These are phyloP conservation scores for Drosophila leonis DNA, from an alignment of 2,888 invertebrate species.

Conservation along the genomic window DNA sequence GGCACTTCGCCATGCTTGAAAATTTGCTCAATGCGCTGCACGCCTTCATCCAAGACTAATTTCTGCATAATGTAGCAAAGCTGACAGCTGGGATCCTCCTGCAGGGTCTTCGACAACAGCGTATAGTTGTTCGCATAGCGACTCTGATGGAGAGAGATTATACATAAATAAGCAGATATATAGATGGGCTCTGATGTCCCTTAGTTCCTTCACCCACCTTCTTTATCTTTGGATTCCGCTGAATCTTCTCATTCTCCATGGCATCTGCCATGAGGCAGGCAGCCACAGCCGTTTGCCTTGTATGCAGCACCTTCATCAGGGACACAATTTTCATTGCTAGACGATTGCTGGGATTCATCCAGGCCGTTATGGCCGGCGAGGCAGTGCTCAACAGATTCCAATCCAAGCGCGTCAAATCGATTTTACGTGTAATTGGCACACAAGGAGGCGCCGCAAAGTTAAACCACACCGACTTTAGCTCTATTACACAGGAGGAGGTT, in stretches of 20 bases:
- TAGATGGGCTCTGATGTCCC: too few relatives aligned
- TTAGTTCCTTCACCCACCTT: constrained; percentile 70
- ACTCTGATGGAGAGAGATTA: constrained; percentile 87
- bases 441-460: constrained; percentile 98
- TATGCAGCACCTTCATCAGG: constrained; percentile 92
- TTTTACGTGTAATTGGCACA: constrained; percentile 96
- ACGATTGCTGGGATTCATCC: constrained; percentile 98
- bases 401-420: constrained; percentile 96
- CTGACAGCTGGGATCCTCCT: constrained; percentile 98
- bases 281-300: constrained; percentile 93
- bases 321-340: constrained; percentile 94
- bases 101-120: constrained; percentile 94
- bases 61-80: constrained; percentile 95
- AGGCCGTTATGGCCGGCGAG: constrained; percentile 98
- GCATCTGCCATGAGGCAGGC: constrained; percentile 98
- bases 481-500: constrained; percentile 94
- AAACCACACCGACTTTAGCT: constrained; percentile 97
- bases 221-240: constrained; percentile 84
- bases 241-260: constrained; percentile 93
- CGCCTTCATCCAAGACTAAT: constrained; percentile 92
- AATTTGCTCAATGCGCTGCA: constrained; percentile 92
- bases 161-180: neutral
- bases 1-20: constrained; percentile 94
- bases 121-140: constrained; percentile 94
- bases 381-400: constrained; percentile 98